Base-by-base conservation (phyloP, 2,888 invertebrate genomes). In the Cacoxenus indagator region DNA sequence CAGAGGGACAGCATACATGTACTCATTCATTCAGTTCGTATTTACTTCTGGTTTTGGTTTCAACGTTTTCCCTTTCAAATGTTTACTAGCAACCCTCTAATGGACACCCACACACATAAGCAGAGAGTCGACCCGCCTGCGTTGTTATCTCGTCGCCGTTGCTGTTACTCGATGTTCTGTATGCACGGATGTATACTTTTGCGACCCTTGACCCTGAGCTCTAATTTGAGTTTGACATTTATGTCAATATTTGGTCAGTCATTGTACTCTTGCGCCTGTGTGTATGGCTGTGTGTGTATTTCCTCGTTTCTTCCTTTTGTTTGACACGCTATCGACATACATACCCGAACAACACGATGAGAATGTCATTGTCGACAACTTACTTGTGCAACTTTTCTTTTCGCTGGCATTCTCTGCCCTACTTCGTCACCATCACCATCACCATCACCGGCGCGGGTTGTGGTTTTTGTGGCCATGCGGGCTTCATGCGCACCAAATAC, bases 221-320 rank as follows among this genome's bases (percentile, higher is more conserved):
- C 82, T 83, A 82, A 83, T 82, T 82, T 78, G 78, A 83, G 82
- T 81, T 83, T 83, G 82, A 83, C 82, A 83, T 78, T 83, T 81
- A 83, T 83, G 83, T 83, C 82, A 83, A 83, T 83, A 83, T 83
- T 83, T 83, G 82, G 83, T 76, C 82, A 83, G 78, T 83, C 81
- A 83, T 83, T 83, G 81, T 81, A 51, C 54, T 65, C 79, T 73
- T 75, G 73, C 76, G 71, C 65, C 54, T 54, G 24, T 24, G 9
- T 22, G 54, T 8, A 26, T 66, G n/a, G 55, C 54, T 51, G 51
- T 65, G 65, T 29, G 64, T 31, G 31, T 31, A 29, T 43, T 48
- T 54, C 27, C 11, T 3, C 57, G 54, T 27, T 65, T 51, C 37
- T 17, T 70, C 54, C 67, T 72, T 64, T 67, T 65, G 70, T 68